phyloP scores from a whole-genome alignment of 2,113 vertebrate genomes.

The Nanorana parkeri region DNA sequence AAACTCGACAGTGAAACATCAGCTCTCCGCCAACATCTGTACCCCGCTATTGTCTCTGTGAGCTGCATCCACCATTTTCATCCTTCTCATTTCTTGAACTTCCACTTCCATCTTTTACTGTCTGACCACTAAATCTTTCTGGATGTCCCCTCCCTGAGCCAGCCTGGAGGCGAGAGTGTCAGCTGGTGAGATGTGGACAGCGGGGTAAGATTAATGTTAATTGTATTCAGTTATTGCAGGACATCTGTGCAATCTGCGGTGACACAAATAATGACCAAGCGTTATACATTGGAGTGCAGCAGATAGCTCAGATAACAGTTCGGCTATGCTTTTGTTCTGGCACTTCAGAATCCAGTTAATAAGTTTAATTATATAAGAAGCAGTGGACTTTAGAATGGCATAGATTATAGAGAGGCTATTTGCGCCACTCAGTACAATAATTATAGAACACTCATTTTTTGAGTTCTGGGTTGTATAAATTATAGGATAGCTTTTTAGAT shows the following conservation, averaged over 20 bases:
- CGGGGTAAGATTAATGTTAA: slow-evolving; percentile 37
- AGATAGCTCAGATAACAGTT: not conserved
- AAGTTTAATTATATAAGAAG: not conserved
- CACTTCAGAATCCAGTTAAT: not conserved
- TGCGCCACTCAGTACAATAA: too few relatives aligned
- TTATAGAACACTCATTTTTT: too few relatives aligned
- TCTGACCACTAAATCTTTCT: not conserved
- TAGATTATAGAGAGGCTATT: too few relatives aligned
- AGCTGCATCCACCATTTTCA: not conserved
- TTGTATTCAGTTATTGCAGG: not conserved
- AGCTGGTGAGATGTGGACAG: slow-evolving; percentile 40
- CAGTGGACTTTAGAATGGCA: too few relatives aligned
- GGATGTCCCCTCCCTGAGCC: slow-evolving; percentile 42
- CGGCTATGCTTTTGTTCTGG: not conserved
- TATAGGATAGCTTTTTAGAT: too few relatives aligned
- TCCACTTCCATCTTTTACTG: not conserved
- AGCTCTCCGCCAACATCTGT: not conserved
- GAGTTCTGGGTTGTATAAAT: too few relatives aligned
- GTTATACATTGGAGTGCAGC: not conserved
- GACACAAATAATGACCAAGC: not conserved
- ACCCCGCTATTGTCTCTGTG: not conserved
- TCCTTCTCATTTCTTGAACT: not conserved
- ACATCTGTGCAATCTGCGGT: not conserved
- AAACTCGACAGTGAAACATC: slow-evolving; percentile 34
- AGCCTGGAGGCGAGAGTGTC: slow-evolving; percentile 41